Percentiles rank a stretch among this genome's conserved stretches.
Evolutionary conservation across 2,888 invertebrate genomes (phyloP).

Genomic region (Venusia cambrica): DNA sequence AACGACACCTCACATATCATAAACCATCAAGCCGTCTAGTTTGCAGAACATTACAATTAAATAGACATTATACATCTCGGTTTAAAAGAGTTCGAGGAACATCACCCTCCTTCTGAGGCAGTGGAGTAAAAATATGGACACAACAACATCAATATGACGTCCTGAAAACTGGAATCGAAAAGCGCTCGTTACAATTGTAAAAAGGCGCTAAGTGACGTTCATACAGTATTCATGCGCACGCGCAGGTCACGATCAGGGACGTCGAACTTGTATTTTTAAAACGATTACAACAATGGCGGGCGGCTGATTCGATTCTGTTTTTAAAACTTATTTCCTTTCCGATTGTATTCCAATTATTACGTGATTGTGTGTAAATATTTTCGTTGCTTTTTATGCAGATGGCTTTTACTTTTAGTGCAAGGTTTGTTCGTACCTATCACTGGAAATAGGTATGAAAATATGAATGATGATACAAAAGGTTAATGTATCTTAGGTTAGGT

Average conservation of each 20-base stretch:
- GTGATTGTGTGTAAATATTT: constrained; percentile 60
- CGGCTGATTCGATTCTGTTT: constrained; percentile 52
- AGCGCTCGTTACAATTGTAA: constrained; percentile 20
- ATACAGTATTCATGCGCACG: constrained; percentile 69
- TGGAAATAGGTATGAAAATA: constrained; percentile 4
- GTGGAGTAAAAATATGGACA: too few relatives aligned
- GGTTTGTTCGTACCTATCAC: constrained; percentile 23
- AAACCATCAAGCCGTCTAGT: too few relatives aligned
- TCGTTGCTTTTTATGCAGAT: constrained; percentile 35
- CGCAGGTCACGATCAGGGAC: constrained; percentile 77
- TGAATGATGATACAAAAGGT: too few relatives aligned
- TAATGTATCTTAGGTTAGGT: too few relatives aligned
- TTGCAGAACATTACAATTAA: too few relatives aligned
- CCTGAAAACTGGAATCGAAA: constrained; percentile 15
- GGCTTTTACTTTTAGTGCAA: constrained; percentile 28
- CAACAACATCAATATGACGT: constrained; percentile 5
- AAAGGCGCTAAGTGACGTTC: constrained; percentile 51
- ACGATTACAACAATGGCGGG: constrained; percentile 59
- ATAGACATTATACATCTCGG: too few relatives aligned
- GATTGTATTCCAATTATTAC: constrained; percentile 47
- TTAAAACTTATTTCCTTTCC: constrained; percentile 47
- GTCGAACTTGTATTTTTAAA: constrained; percentile 73
- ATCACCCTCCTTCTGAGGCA: too few relatives aligned
- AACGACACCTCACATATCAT: too few relatives aligned
- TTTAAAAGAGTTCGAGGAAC: too few relatives aligned